Conservation (phyloP, 64 coral and sea anemone genomes). For the Trachythela sp. region DNA sequence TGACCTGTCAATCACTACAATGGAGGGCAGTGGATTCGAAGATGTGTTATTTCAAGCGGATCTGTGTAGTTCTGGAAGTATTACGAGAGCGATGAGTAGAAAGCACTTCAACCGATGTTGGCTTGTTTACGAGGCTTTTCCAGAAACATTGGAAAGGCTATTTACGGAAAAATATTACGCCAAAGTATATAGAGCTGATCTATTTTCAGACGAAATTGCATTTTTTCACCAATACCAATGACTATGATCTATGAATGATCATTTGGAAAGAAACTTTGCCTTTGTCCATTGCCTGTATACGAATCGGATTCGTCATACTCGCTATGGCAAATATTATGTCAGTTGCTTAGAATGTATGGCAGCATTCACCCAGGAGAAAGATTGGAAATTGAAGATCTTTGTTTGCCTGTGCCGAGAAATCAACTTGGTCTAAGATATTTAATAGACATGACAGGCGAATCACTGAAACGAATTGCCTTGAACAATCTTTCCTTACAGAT, state of each 20-base stretch:
- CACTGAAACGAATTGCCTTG: too few species aligned
- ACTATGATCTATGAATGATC: background rate
- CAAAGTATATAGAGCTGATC: background rate
- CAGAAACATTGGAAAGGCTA: background rate
- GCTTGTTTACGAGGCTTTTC: background rate
- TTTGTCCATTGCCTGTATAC: background rate
- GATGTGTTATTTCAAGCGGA: background rate
- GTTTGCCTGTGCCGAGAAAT: background rate
- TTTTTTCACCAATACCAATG: background rate
- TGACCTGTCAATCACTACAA: too few species aligned
- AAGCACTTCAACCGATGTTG: background rate
- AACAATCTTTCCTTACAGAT: too few species aligned
- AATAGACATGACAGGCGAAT: background rate
- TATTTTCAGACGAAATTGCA: background rate
- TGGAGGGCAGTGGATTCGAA: constrained; percentile 11
- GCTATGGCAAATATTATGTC: background rate
- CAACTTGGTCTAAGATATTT: background rate
- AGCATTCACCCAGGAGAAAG: background rate
- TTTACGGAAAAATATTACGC: background rate
- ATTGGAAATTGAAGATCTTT: background rate
- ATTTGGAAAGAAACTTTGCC: background rate
- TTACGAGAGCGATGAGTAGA: background rate
- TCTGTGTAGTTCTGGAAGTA: background rate
- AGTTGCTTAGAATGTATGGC: background rate
- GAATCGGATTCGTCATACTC: background rate